Evolutionary conservation across 2,797 vertebrate genomes (phyloP), one percentile per base, ranked within the genome.

Genomic region (Chiloscyllium punctatum): DNA sequence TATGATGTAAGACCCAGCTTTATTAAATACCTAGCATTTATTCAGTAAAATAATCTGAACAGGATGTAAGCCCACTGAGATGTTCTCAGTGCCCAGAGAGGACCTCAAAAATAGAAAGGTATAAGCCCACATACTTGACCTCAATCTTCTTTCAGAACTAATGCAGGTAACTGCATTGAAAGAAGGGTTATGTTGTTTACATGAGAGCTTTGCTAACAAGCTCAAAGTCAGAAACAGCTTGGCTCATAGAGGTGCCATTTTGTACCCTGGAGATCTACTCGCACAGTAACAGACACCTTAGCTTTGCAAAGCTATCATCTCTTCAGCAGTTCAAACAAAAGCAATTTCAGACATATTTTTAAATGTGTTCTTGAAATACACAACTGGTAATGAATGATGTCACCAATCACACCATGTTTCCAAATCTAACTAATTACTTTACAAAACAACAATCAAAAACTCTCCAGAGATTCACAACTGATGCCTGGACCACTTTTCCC

Each of bases 151-250:
- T 53, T 77, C 94, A n/a, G 48, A 74, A 77, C 71, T 16, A 77
- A 95, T n/a, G 27, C 30, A 95, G 74, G 74, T 77, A 95, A 77
- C 27, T 48, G 27, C 94, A 92, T 7, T 42, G 66, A 74, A 95
- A 95, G 30, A 53, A 62, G 72, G 48, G 94, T 77, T 95, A 77
- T 95, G 71, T 57, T 77, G 72, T 57, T 77, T 72, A 72, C 33
- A 51, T 48, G 71, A n/a, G 94, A 95, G 94, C 21, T 95, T 95
- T 77, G 30, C 94, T 74, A 57, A 53, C 51, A 95, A 95, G 48
- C 71, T 95, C 94, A 72, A 53, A 57, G 33, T 90, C 88, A 94
- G 42, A 94, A 94, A 72, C 94, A 94, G 69, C 68, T 94, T 72
- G 94, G 68, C 94, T 57, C 48, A 71, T 25, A 33, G 74, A 95